phyloP scores from a whole-genome alignment of 1,140 invertebrate species.

The Drosophila littoralis region DNA sequence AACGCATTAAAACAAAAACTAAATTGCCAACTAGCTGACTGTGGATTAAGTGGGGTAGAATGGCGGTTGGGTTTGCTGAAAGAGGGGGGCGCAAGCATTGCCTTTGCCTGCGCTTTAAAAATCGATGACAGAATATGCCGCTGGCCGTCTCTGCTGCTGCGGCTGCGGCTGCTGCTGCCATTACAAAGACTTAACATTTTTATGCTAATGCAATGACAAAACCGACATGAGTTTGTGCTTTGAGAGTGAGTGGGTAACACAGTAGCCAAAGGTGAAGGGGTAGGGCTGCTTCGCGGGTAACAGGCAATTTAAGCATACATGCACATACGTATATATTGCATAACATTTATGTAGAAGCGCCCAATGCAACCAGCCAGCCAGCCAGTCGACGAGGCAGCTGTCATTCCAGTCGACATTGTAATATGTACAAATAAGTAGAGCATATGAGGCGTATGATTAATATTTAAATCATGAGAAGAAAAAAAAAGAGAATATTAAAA shows the following conservation, averaged over 20 bases:
- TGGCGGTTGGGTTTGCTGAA: not conserved
- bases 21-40: conserved; percentile 23
- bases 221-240: conserved; percentile 53
- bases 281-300: not conserved
- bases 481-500: conserved; percentile 3
- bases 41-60: not conserved
- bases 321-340: conserved; percentile 36
- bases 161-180: conserved; percentile 29
- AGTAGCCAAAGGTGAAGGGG: not conserved
- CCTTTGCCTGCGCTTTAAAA: conserved; percentile 32
- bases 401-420: conserved; percentile 57
- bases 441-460: conserved; percentile 68
- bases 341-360: conserved; percentile 44
- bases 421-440: conserved; percentile 66
- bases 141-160: conserved; percentile 25
- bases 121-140: conserved; percentile 43
- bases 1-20: conserved; percentile 46
- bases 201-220: conserved; percentile 67
- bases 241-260: not conserved
- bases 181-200: conserved; percentile 63
- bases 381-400: conserved; percentile 25
- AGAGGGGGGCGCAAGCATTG: not conserved
- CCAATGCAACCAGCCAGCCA: conserved; percentile 16
- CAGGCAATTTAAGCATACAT: conserved; percentile 39
- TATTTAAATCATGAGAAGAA: conserved; percentile 52